Base-by-base conservation (phyloP, 2,797 vertebrate species). In the Setipinna tenuifilis region DNA sequence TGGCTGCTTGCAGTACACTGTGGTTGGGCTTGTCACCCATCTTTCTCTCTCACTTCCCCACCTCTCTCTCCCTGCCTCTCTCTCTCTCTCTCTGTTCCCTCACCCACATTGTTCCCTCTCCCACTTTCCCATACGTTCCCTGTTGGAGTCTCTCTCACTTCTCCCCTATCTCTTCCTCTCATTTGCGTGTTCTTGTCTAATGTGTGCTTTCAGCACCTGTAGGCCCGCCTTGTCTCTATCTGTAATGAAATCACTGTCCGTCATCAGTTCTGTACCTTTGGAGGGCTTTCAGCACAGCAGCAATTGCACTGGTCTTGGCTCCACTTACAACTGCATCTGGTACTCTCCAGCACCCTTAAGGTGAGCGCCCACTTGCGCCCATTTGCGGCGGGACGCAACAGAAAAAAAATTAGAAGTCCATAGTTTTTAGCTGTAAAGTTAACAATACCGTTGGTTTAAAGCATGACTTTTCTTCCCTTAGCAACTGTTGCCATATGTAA, bases 1-100 rank as follows among this genome's bases (percentile, higher is more conserved):
- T 83, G 85, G 50, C 65, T 50, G 81, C 83, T 65, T 86, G 81
- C 83, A 85, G 46, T 85, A 35, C 65, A 17, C 68, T 75, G 68
- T 31, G 68, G 68, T 75, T 75, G 68, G 68, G 68, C 31, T 75
- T 41, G 68, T 75, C 68, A 75, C 83, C 54, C 31, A 31, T 81
- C 59, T 48, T 12, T 85, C 82, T 58, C 35, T 71, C 86, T 65
- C 50, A 75, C 78, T 12, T 80, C 61, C 83, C 35, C 83, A 78
- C 65, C 65, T 81, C 50, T 78, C 80, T 86, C 17, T 41, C 75
- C 14, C 28, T 46, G 16, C 44, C 25, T 19, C 2, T 28, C 71
- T 82, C 58, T 86, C 48, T 81, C 62, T 62, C 58, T 84, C 75
- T 59, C 1, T 48, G 50, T 50, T 86, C 31, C 54, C 48, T 68